A percentile compares a stretch with the other conserved stretches of the same genome.
Conservation (phyloP, 2,113 vertebrate genomes). For the Pseudopodoces humilis region DNA sequence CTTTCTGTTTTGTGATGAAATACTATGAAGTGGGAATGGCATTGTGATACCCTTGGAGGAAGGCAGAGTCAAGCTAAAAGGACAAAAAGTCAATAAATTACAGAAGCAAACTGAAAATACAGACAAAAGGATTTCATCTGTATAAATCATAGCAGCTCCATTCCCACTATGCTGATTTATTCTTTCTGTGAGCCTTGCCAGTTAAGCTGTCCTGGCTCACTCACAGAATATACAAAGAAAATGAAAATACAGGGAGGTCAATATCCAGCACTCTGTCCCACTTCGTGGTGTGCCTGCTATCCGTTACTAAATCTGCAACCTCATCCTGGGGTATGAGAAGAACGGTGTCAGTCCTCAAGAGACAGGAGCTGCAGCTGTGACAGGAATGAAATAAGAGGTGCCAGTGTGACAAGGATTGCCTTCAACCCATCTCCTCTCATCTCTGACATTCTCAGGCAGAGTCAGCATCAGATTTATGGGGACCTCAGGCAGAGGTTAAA, state of each 20-base stretch:
- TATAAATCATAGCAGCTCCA: conserved; percentile 19
- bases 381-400: not conserved
- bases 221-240: not conserved
- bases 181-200: not conserved
- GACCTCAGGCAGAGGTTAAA: not conserved
- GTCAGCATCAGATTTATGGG: not conserved
- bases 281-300: not conserved
- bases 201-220: not conserved
- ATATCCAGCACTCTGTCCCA: not conserved
- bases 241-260: not conserved
- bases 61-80: conserved; percentile 34
- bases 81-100: conserved; percentile 58
- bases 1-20: not conserved
- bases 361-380: conserved; percentile 4
- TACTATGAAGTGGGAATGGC: not conserved
- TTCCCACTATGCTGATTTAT: conserved; percentile 21
- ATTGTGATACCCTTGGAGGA: conserved; percentile 14
- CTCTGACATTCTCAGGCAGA: not conserved
- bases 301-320: not conserved
- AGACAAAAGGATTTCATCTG: conserved; percentile 4
- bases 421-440: not conserved
- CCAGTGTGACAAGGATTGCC: not conserved
- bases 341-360: not conserved
- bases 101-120: conserved; percentile 24
- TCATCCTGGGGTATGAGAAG: not conserved